Percentiles rank a stretch among this genome's conserved stretches.
These are phyloP conservation scores for Neoseiulus cucumeris DNA, from an alignment of 1,140 invertebrate species.

Conservation along the genomic window DNA sequence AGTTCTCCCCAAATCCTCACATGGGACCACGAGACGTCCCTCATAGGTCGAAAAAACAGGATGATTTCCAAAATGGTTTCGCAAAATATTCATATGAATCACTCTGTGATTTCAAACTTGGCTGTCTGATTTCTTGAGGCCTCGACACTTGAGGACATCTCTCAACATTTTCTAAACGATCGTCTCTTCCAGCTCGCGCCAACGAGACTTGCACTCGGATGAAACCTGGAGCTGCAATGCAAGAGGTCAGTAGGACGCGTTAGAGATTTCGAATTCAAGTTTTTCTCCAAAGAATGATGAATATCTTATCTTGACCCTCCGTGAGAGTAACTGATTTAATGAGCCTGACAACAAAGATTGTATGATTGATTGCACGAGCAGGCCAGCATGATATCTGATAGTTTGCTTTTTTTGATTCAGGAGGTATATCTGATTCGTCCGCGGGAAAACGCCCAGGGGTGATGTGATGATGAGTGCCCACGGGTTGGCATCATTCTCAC, in stretches of 20 bases:
- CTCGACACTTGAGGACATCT: background rate
- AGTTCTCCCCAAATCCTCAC: too few species aligned
- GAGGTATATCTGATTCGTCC: background rate
- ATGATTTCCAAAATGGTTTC: conserved; percentile 6
- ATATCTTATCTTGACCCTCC: background rate
- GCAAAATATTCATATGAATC: background rate
- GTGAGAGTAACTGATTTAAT: conserved; percentile 11
- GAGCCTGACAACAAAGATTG: background rate
- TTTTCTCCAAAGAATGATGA: background rate
- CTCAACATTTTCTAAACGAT: background rate
- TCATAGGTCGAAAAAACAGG: too few species aligned
- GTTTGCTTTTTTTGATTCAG: background rate
- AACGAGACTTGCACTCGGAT: background rate
- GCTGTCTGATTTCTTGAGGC: background rate
- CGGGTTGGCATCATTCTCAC: background rate
- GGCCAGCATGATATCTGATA: background rate
- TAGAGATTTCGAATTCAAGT: background rate
- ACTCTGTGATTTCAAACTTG: conserved; percentile 6
- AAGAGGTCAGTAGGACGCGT: background rate
- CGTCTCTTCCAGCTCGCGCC: background rate
- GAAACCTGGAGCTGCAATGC: too few species aligned
- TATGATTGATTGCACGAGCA: too few species aligned
- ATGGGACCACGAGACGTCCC: too few species aligned
- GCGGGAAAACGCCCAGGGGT: background rate
- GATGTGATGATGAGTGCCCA: background rate